These are phyloP conservation scores for Amazona guildingii DNA, from an alignment of 2,113 vertebrate species.

Conservation along the genomic window DNA sequence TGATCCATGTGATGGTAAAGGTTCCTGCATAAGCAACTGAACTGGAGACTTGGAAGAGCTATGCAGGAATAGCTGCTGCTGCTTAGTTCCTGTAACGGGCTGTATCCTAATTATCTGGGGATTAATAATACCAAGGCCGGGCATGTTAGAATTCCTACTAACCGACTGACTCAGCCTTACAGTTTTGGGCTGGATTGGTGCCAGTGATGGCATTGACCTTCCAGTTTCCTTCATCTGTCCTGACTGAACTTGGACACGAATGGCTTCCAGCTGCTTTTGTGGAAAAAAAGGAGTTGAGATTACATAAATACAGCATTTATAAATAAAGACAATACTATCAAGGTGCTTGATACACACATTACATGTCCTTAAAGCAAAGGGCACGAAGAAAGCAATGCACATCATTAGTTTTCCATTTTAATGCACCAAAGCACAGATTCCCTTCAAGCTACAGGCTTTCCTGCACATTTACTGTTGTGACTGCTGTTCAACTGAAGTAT, in stretches of 20 bases:
- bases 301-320: not conserved
- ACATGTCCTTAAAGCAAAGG: not conserved
- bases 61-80: slow-evolving; percentile 77
- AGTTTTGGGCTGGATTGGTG: slow-evolving; percentile 67
- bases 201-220: slow-evolving; percentile 45
- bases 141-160: slow-evolving; percentile 57
- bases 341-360: not conserved
- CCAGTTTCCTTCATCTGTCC: slow-evolving; percentile 75
- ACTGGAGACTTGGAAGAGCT: slow-evolving; percentile 74
- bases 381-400: not conserved
- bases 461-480: not conserved
- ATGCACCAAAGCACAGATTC: not conserved
- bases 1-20: slow-evolving; percentile 69
- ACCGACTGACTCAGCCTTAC: slow-evolving; percentile 40
- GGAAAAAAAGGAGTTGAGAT: slow-evolving; percentile 17
- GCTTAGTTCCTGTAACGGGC: slow-evolving; percentile 70
- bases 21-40: slow-evolving; percentile 79
- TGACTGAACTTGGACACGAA: slow-evolving; percentile 85
- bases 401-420: not conserved
- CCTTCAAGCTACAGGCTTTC: not conserved
- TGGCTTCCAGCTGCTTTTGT: slow-evolving; percentile 81
- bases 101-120: slow-evolving; percentile 85
- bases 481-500: not conserved
- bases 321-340: not conserved
- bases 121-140: slow-evolving; percentile 72